Base-by-base conservation (phyloP, 2,888 invertebrate species). In the Leptothorax acervorum region DNA sequence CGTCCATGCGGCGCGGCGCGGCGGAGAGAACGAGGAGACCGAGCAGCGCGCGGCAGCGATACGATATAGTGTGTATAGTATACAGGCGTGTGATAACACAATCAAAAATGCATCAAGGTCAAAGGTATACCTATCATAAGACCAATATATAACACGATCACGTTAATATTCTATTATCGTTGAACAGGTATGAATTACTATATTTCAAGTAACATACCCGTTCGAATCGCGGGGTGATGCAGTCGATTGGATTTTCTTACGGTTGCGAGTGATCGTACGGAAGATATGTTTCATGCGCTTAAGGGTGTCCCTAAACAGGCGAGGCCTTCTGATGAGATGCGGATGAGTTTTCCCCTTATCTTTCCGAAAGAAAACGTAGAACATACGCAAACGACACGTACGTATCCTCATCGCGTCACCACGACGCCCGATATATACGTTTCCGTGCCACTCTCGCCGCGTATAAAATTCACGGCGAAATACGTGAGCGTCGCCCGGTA, bases 51-150 rank as follows among this genome's bases (percentile, higher is more conserved):
- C 35, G 60, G 39, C 71, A 78, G 31, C 48, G 60, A 71, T 71
- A 48, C 71, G 53, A 31, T 45, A 8, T 28, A 8, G 8, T 9
- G 18, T 48, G 28, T 51, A 15, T 23, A 23, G 23, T 23, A 3
- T 66, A 57, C 55, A 57, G 45, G 45, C 11, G 28, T 39, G 60
- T 81, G 73, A 81, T 73, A 73, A 81, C 60, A 73, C 48, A 60
- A 60, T 79, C 35, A 78, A 79, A 79, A 73, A 60, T 81, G 48
- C 28, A 81, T 28, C 48, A 73, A 81, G 60, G 35, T 18, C 12
- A 23, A 71, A 71, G 35, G 73, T 81, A 73, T 60, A 71, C 48
- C 60, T 81, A 81, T 23, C 79, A 23, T 51, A 39, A 73, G 60
- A 60, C 28, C 55, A 35, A 6, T 31, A 60, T 35, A 18, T 9